Percentiles rank a stretch among this genome's conserved stretches.
Evolutionary conservation across 1,140 invertebrate species (phyloP).

Genomic region (Meloidogyne exigua): DNA sequence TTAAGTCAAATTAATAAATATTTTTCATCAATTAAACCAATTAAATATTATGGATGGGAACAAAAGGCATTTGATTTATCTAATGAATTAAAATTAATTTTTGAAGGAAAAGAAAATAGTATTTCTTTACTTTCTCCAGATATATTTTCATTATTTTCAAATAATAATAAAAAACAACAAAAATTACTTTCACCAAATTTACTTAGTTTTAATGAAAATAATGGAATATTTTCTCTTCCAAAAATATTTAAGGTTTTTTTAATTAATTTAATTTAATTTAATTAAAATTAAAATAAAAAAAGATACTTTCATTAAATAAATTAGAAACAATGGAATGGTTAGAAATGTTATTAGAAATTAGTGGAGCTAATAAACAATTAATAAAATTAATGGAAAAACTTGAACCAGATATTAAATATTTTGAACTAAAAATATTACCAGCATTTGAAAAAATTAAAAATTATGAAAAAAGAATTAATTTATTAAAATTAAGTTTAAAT

Average conservation of each 20-base stretch:
- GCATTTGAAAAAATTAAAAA: not conserved
- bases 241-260: too few species aligned
- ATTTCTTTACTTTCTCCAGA: constrained; percentile 21
- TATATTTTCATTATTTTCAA: constrained; percentile 15
- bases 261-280: too few species aligned
- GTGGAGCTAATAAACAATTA: constrained; percentile 15
- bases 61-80: constrained; percentile 2
- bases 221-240: too few species aligned
- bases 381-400: constrained; percentile 6
- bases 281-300: not conserved
- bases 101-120: not conserved
- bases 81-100: not conserved
- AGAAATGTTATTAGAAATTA: constrained; percentile 21
- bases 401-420: constrained; percentile 14
- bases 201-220: not conserved
- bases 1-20: not conserved
- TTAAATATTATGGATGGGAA: not conserved
- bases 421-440: not conserved
- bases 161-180: not conserved
- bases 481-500: not conserved
- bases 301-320: constrained; percentile 7
- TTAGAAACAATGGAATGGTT: constrained; percentile 16
- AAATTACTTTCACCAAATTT: constrained; percentile 18
- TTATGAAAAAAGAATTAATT: not conserved
- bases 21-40: not conserved